phyloP scores from a whole-genome alignment of 2,888 invertebrate genomes.

The Cantharis lateralis region DNA sequence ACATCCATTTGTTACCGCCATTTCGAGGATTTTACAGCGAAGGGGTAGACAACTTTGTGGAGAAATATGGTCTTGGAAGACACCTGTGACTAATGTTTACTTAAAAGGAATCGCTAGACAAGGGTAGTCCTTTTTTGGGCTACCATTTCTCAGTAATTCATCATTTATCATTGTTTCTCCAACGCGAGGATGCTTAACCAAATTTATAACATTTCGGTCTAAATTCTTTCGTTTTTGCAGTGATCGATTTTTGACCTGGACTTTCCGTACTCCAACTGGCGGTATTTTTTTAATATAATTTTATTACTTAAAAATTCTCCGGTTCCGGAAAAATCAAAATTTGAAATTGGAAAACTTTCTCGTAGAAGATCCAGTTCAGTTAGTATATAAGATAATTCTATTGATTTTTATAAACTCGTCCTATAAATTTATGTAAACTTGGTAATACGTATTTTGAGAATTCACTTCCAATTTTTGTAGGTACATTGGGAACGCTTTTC shows the following conservation, averaged over 20 bases:
- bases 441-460: not conserved
- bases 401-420: not conserved
- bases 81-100: constrained; percentile 31
- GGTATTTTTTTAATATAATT: not conserved
- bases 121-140: constrained; percentile 18
- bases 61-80: constrained; percentile 24
- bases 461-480: not conserved
- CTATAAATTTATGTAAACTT: not conserved
- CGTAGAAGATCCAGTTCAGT: too few species aligned
- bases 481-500: not conserved
- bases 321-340: too few species aligned
- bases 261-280: not conserved
- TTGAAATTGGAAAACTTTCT: not conserved
- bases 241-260: not conserved
- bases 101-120: constrained; percentile 25
- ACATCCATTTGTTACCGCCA: constrained; percentile 20
- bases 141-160: constrained; percentile 18
- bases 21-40: constrained; percentile 1
- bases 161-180: not conserved
- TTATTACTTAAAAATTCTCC: too few species aligned
- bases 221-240: not conserved
- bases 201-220: not conserved
- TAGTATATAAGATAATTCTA: not conserved
- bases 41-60: constrained; percentile 15
- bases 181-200: not conserved